Evolutionary conservation across 2,888 invertebrate genomes (phyloP).

Genomic region (Strigamia maritima): DNA sequence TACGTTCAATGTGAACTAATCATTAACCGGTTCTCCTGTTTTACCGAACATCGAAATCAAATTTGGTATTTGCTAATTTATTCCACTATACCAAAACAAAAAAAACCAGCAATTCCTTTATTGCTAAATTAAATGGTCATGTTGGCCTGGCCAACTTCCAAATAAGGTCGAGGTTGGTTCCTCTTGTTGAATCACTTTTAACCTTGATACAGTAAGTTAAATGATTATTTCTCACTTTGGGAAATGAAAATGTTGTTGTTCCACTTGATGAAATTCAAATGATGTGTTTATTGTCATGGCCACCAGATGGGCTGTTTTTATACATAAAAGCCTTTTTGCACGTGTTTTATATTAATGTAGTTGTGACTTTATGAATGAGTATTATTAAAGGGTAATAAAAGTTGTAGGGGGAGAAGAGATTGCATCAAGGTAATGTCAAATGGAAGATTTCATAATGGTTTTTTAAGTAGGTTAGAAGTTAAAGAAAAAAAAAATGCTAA

Average conservation of each 20-base stretch:
- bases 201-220: neutral
- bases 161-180: neutral
- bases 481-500: neutral
- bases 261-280: neutral
- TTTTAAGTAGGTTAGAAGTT: conserved; percentile 9
- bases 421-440: neutral
- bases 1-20: too few relatives aligned
- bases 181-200: neutral
- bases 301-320: neutral
- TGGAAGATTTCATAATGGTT: neutral
- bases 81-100: too few relatives aligned
- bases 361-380: neutral
- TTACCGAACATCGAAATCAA: too few relatives aligned
- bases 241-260: neutral
- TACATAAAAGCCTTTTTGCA: too few relatives aligned
- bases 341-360: neutral
- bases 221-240: neutral
- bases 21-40: too few relatives aligned
- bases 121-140: neutral
- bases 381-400: neutral
- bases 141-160: neutral
- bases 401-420: neutral
- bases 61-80: too few relatives aligned
- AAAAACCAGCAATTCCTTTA: too few relatives aligned
- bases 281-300: neutral